A percentile compares a stretch with the other conserved stretches of the same genome.
These are phyloP conservation scores for Dasypolia templi DNA, from an alignment of 2,888 invertebrate species.

Conservation along the genomic window DNA sequence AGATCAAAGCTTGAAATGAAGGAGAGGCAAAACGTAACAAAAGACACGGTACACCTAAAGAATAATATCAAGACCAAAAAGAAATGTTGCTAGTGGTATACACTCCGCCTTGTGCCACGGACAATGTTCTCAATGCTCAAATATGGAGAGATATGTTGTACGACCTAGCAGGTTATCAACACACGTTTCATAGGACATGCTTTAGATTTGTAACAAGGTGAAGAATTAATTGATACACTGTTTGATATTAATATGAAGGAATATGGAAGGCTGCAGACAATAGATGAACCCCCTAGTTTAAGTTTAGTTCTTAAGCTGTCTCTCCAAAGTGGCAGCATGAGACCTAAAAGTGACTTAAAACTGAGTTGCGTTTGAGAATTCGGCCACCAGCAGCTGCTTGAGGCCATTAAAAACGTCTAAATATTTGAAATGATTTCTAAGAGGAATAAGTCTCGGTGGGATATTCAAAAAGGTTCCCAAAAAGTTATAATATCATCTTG, in stretches of 20 bases:
- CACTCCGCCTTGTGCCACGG: conserved; percentile 78
- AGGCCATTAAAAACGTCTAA: not conserved
- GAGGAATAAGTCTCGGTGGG: not conserved
- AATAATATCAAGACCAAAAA: conserved; percentile 92
- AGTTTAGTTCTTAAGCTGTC: not conserved
- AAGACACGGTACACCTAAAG: conserved; percentile 94
- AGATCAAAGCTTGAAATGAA: conserved; percentile 95
- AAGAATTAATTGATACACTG: conserved; percentile 11
- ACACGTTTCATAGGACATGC: conserved; percentile 38
- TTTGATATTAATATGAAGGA: conserved; percentile 12
- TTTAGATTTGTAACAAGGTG: conserved; percentile 31
- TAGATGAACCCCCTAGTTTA: not conserved
- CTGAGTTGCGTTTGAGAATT: not conserved
- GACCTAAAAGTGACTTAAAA: not conserved
- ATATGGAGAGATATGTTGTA: conserved; percentile 83
- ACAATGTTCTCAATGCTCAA: conserved; percentile 88
- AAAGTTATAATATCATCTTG: not conserved
- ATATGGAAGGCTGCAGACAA: conserved; percentile 15
- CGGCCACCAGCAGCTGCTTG: not conserved
- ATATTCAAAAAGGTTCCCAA: not conserved
- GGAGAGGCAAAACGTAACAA: conserved; percentile 93
- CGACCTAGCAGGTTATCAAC: conserved; percentile 81
- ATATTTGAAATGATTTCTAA: not conserved
- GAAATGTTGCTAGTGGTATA: conserved; percentile 90
- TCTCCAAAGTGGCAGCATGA: not conserved